Base-by-base conservation (phyloP, 2,797 vertebrate species). In the Liasis olivaceus region DNA sequence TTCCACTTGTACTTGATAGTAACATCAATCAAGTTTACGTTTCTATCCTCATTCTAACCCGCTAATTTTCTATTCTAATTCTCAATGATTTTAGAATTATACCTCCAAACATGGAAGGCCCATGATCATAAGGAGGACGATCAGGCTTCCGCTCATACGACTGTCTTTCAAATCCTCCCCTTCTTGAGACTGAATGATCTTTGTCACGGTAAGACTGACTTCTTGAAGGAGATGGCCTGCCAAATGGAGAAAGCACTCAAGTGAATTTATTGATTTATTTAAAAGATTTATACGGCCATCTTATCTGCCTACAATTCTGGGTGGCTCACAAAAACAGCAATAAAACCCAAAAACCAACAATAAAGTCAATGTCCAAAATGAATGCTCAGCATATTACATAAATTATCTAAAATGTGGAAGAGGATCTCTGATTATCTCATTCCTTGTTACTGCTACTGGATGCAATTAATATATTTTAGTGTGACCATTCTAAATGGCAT, bases 81-180 rank as follows among this genome's bases (percentile, higher is more conserved):
- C 13, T 94, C 92, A 87, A 90, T 92, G 28, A 36, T 0, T 64
- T 87, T 96, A 90, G 84, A 91, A 94, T 88, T 92, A 47, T 97
- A 98, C 98, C 97, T 98, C 98, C 97, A 94, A 98, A 99, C 92
- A 98, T 97, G 36, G 98, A 98, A 31, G 98, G 97, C 11, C 98
- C 97, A 62, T 98, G 98, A 90, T 99, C 97, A 69, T 98, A 99
- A 1, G 96, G 72, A 85, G 98, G 96, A 87, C 98, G 98, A 84
- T 99, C 99, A 42, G 98, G 96, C 89, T 98, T 98, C 77, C 98
- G 96, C 81, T 99, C 99, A 81, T 98, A 99, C 0, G 98, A 97
- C 3, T 98, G 97, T 94, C 99, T 98, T 36, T 99, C 99, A 90
- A 98, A 99, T 47, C 97, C 97, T n/a, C 98, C 97, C 91, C 98